Evolutionary conservation across 2,888 invertebrate genomes (phyloP).

Genomic region (Willowsia nigromaculata): DNA sequence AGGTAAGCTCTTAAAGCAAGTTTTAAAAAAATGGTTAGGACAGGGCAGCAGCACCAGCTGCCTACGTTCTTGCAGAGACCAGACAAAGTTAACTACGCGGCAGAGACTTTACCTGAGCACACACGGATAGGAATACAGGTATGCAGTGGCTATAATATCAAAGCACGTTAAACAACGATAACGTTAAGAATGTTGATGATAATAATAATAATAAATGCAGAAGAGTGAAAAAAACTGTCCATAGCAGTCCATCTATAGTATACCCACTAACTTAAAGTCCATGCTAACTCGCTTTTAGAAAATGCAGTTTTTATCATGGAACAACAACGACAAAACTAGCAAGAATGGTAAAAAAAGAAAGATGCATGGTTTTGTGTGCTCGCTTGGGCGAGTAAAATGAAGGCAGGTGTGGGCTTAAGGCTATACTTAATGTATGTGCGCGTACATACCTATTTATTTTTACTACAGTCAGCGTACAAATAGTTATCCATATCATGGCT

Average conservation of each 20-base stretch:
- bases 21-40: constrained; percentile 7
- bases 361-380: not conserved
- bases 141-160: not conserved
- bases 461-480: not conserved
- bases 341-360: constrained; percentile 5
- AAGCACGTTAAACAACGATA: constrained; percentile 19
- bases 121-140: not conserved
- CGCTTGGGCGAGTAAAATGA: too few relatives aligned
- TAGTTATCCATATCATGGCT: constrained; percentile 19
- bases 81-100: constrained; percentile 21
- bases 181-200: constrained; percentile 19
- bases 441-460: not conserved
- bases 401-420: constrained; percentile 52
- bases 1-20: not conserved
- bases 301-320: constrained; percentile 14
- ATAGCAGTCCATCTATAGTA: not conserved
- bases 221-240: constrained; percentile 30
- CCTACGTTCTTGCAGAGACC: not conserved
- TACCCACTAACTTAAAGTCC: not conserved
- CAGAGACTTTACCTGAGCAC: not conserved
- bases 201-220: constrained; percentile 27
- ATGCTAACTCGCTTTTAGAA: not conserved
- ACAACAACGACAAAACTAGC: not conserved
- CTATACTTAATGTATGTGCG: not conserved
- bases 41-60: not conserved